These are phyloP conservation scores for Synergus laeviventris DNA, from an alignment of 2,888 invertebrate species.

Conservation along the genomic window DNA sequence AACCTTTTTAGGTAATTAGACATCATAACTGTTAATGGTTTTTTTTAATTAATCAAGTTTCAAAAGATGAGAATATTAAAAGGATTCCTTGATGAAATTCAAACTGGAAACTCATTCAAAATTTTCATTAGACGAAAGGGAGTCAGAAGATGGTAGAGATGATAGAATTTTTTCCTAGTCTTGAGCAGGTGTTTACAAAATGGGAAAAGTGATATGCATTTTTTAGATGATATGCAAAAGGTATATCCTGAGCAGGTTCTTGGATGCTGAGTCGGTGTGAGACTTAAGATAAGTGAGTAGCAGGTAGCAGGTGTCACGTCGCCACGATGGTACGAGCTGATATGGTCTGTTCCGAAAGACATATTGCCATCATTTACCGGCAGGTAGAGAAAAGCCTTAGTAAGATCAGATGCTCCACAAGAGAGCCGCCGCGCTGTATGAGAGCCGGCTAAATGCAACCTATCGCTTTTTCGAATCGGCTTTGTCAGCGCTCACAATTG, in stretches of 20 bases:
- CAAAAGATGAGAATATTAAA: not conserved
- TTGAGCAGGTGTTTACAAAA: not conserved
- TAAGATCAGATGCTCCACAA: slow-evolving; percentile 56
- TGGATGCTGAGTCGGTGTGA: slow-evolving; percentile 26
- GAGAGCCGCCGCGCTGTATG: slow-evolving; percentile 43
- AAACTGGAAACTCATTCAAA: not conserved
- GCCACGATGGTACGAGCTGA: slow-evolving; percentile 57
- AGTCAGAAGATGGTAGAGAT: not conserved
- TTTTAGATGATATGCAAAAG: slow-evolving; percentile 15
- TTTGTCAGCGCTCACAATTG: slow-evolving; percentile 60
- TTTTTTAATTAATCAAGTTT: too few relatives aligned
- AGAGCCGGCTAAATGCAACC: slow-evolving; percentile 41
- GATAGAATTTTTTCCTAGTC: slow-evolving; percentile 13
- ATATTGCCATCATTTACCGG: slow-evolving; percentile 58
- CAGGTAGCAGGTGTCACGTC: slow-evolving; percentile 70
- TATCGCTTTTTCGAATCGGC: slow-evolving; percentile 53
- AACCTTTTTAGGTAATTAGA: not conserved
- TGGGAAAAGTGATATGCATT: slow-evolving; percentile 18
- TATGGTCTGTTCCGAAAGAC: slow-evolving; percentile 57
- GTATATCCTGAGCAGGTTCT: slow-evolving; percentile 12
- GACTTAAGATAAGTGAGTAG: slow-evolving; percentile 61
- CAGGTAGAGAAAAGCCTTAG: slow-evolving; percentile 56
- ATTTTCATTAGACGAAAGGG: not conserved
- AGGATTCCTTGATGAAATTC: not conserved
- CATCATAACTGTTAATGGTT: too few relatives aligned